Base-by-base conservation (phyloP, 2,113 vertebrate species). In the Oenanthe oenanthe region DNA sequence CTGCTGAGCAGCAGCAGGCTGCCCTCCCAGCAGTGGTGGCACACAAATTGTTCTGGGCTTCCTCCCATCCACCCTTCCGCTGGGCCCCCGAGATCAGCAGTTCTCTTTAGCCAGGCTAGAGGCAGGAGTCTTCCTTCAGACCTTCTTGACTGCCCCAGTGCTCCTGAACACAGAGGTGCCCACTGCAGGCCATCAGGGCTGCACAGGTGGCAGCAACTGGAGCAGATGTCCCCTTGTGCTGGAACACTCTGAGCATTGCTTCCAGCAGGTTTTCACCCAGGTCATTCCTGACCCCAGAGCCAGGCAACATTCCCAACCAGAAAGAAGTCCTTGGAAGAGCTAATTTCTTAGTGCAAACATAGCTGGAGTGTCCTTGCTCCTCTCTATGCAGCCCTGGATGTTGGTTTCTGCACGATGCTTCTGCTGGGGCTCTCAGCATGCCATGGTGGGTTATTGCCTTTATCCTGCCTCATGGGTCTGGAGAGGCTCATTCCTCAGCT, bases 91-190 rank as follows among this genome's bases (percentile, higher is more conserved):
- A 47, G 10, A 7, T 17, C 63, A 53, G n/a, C 13, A 70, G 50
- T 2, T 77, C 9, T 12, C 68, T 82, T 63, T 7, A 71, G 36
- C 12, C 9, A 31, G 0, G 4, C 47, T 54, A 10, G 16, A 29
- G 32, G 53, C 32, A 81, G 25, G 16, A 66, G 20, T 13, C 32
- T 71, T 47, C 21, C 47, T 47, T 47, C 47, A 47, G 34, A 71
- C 12, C 31, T 57, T 57, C n/a, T 9, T 0, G 0, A 11, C 24
- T 26, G 22, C 13, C 32, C 14, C 54, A n/a, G 17, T 32, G n/a
- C 3, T 12, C 34, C 21, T 57, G 43, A 61, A 76, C 31, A 72
- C 8, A 26, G 2, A 38, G 53, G 11, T 61, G 20, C 14, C 48
- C 40, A 43, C 31, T 22, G 38, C 54, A 57, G 51, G n/a, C 4